phyloP scores from a whole-genome alignment of 2,797 vertebrate species.

The Synaphobranchus kaupii region DNA sequence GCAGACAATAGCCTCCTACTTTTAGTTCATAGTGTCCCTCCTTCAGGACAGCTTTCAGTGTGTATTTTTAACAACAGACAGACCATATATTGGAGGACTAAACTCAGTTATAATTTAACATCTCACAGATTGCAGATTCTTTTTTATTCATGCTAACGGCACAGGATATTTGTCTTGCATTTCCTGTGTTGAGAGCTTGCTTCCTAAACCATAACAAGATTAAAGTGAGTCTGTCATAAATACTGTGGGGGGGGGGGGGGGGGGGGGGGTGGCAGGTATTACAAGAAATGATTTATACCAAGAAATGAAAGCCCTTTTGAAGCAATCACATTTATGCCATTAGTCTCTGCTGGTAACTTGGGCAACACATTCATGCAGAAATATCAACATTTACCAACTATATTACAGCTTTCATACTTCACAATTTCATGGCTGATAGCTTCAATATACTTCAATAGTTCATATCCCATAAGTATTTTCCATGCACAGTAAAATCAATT shows the following conservation, averaged over 20 bases:
- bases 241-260: neutral
- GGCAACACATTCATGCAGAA: neutral
- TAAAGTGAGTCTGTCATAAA: constrained; percentile 20
- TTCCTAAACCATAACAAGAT: constrained; percentile 6
- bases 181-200: neutral
- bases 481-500: neutral
- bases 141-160: neutral
- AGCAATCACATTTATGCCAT: constrained; percentile 11
- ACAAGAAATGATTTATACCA: constrained; percentile 23
- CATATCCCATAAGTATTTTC: neutral
- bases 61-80: neutral
- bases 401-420: neutral
- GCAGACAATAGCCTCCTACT: neutral
- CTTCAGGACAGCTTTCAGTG: neutral
- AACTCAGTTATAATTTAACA: neutral
- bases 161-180: constrained; percentile 17
- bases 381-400: neutral
- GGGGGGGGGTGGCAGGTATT: neutral
- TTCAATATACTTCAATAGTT: neutral
- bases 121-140: neutral
- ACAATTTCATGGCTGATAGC: neutral
- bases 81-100: neutral
- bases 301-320: constrained; percentile 31
- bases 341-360: neutral
- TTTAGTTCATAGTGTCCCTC: neutral